Conservation (phyloP, 2,888 invertebrate genomes). For the Synergus japonicus region DNA sequence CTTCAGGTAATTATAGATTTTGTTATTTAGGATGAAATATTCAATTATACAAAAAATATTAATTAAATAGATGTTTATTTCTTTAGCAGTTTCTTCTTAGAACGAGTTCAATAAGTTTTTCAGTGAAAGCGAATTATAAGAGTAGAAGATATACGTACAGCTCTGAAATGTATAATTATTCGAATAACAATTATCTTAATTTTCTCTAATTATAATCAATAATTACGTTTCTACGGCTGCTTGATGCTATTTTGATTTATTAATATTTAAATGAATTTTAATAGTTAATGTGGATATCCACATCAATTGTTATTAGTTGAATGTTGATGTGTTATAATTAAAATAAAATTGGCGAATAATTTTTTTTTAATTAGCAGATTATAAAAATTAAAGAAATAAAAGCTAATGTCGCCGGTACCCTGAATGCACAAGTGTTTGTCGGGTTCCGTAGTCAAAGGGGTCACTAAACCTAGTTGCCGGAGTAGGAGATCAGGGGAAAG, state of each 20-base stretch:
- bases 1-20: not conserved
- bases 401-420: not conserved
- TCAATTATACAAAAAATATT: not conserved
- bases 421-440: conserved; percentile 21
- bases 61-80: no score
- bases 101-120: no score
- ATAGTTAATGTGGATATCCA: no score
- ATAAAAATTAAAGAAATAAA: not conserved
- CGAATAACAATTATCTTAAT: no score
- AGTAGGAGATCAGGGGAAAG: not conserved
- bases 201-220: no score
- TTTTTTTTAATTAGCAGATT: not conserved
- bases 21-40: not conserved
- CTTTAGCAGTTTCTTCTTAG: no score
- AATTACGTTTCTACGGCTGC: no score
- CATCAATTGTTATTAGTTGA: not conserved
- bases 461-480: not conserved
- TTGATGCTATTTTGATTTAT: no score
- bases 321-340: not conserved
- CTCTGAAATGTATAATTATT: no score
- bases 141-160: no score
- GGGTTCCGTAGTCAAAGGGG: conserved; percentile 35
- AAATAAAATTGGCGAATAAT: not conserved
- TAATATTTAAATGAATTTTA: no score
- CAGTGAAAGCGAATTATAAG: no score